These are phyloP conservation scores for Philereme transversata DNA, from an alignment of 2,888 invertebrate genomes.

Conservation along the genomic window DNA sequence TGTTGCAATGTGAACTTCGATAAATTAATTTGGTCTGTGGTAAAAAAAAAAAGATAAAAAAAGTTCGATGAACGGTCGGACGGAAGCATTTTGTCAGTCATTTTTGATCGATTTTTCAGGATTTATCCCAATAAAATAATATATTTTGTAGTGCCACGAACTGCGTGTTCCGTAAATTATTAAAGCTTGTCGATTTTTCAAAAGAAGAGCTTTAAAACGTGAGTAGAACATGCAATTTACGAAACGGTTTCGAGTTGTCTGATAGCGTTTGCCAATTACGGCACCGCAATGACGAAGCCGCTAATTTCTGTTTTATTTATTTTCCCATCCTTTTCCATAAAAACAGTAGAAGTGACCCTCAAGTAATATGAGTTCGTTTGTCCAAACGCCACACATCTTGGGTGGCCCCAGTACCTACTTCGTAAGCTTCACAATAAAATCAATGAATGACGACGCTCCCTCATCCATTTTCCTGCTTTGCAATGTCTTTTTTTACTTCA, in stretches of 20 bases:
- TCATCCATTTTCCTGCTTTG: constrained; percentile 12
- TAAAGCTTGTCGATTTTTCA: constrained; percentile 7
- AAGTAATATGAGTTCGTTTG: background rate
- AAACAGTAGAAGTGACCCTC: background rate
- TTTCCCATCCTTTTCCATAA: constrained; percentile 22
- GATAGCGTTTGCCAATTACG: constrained; percentile 44
- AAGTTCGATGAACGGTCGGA: constrained; percentile 54
- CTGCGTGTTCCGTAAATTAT: constrained; percentile 28
- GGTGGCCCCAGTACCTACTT: constrained; percentile 28
- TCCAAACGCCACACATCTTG: constrained; percentile 3
- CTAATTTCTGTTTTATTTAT: constrained; percentile 55
- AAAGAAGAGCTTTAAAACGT: constrained; percentile 38
- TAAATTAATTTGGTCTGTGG: too few relatives aligned
- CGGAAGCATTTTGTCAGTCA: constrained; percentile 69
- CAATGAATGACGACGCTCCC: constrained; percentile 11
- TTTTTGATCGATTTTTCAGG: constrained; percentile 63
- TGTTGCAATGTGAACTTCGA: constrained; percentile 3
- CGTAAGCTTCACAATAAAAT: constrained; percentile 6
- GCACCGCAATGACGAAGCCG: constrained; percentile 63
- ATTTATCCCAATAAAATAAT: constrained; percentile 43
- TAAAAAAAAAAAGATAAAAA: background rate
- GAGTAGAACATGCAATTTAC: constrained; percentile 41
- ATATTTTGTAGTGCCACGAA: constrained; percentile 41
- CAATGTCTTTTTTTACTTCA: background rate
- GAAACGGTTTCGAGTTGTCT: constrained; percentile 22